These are phyloP conservation scores for Coccyzus lansbergi DNA, from an alignment of 2,797 vertebrate genomes.

Conservation along the genomic window DNA sequence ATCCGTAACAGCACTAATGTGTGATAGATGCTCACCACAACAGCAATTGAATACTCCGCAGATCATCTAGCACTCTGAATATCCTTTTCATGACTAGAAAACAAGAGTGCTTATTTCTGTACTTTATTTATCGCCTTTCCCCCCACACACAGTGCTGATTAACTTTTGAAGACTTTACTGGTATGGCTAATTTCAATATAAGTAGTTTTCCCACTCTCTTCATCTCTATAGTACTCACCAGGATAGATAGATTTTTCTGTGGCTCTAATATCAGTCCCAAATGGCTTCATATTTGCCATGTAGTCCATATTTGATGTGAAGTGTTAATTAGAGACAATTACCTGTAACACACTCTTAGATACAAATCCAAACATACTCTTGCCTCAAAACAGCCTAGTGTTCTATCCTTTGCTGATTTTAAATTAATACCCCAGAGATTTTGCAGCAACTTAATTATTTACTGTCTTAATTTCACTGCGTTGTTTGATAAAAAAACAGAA, in stretches of 20 bases:
- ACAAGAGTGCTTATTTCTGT: conserved; percentile 15
- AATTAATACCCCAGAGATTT: background rate
- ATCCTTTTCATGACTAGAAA: conserved; percentile 22
- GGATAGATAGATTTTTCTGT: background rate
- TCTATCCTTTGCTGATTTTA: background rate
- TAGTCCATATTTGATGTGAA: background rate
- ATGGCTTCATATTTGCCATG: background rate
- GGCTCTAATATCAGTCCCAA: background rate
- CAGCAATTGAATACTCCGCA: conserved; percentile 27
- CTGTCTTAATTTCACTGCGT: background rate
- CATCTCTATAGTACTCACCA: background rate
- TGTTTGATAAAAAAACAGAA: background rate
- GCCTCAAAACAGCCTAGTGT: background rate
- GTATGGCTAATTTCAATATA: background rate
- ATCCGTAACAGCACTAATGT: background rate
- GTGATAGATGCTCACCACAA: conserved; percentile 34
- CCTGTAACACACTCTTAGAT: background rate
- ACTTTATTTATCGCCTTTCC: background rate
- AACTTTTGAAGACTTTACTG: background rate
- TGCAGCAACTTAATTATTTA: background rate
- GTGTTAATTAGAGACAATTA: conserved; percentile 18
- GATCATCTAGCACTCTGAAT: conserved; percentile 5
- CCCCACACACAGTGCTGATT: background rate
- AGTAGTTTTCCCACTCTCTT: background rate
- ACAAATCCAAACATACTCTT: background rate